Conservation (phyloP, 1,140 invertebrate species). For the Myzus persicae region DNA sequence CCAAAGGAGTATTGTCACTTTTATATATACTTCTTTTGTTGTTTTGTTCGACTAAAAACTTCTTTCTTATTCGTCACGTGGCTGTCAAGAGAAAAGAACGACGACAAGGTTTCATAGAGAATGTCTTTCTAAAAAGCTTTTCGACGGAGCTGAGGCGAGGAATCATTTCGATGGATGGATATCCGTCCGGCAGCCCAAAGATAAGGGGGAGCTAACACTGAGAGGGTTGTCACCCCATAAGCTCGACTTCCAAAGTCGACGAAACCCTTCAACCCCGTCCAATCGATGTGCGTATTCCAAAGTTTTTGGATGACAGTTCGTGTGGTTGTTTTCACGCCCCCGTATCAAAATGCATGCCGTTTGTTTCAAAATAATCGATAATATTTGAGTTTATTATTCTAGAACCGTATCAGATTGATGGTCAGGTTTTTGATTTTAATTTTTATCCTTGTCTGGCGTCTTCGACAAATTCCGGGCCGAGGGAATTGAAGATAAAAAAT, state of each 20-base stretch:
- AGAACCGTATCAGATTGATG: background rate
- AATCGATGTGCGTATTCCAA: constrained; percentile 22
- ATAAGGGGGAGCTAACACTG: constrained; percentile 20
- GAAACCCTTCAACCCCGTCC: constrained; percentile 16
- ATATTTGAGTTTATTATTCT: constrained; percentile 18
- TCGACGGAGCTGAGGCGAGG: background rate
- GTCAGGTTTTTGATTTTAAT: constrained; percentile 5
- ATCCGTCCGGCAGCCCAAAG: constrained; percentile 30
- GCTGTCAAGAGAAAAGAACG: constrained; percentile 29
- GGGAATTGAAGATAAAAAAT: background rate
- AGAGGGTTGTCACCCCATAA: constrained; percentile 52
- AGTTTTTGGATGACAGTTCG: constrained; percentile 44
- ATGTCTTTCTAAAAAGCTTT: constrained; percentile 53
- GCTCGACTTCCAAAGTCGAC: constrained; percentile 47
- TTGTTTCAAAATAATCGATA: constrained; percentile 31
- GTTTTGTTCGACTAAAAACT: constrained; percentile 36
- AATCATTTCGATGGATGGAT: constrained; percentile 42
- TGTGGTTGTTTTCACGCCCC: constrained; percentile 19
- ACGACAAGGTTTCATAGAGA: constrained; percentile 4
- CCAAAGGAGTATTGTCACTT: constrained; percentile 43
- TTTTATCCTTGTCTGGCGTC: background rate
- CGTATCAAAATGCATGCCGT: background rate
- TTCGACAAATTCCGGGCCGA: background rate
- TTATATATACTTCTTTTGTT: constrained; percentile 29
- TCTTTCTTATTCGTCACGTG: constrained; percentile 46